Percentiles rank a stretch among this genome's conserved stretches.
These are phyloP conservation scores for Phylloscopus trochiloides DNA, from an alignment of 2,113 vertebrate species.

Conservation along the genomic window DNA sequence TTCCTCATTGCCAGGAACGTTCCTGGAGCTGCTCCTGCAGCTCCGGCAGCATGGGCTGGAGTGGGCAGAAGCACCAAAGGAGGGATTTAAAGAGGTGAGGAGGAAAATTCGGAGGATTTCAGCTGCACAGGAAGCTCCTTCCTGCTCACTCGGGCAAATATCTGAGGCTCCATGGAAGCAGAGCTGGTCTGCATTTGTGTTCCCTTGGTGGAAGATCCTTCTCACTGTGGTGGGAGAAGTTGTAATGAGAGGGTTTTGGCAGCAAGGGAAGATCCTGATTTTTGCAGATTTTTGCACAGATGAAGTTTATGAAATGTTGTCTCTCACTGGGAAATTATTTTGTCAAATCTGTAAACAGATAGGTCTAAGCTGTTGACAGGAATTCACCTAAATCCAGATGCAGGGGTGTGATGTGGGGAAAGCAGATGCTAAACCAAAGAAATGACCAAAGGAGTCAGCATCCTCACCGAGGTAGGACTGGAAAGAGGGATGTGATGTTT, in stretches of 20 bases:
- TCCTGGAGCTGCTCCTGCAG: not conserved
- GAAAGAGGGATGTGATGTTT: not conserved
- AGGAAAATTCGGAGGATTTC: not conserved
- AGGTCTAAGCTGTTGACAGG: not conserved
- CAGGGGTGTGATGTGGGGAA: not conserved
- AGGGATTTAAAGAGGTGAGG: not conserved
- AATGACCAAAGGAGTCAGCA: not conserved
- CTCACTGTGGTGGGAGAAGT: not conserved
- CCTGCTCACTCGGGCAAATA: not conserved
- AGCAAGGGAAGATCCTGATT: not conserved
- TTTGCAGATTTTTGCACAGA: not conserved
- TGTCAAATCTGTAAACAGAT: not conserved
- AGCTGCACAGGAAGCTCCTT: not conserved
- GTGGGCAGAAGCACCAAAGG: not conserved
- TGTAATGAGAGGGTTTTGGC: not conserved
- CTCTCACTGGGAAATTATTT: not conserved
- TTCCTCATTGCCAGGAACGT: not conserved
- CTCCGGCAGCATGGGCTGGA: not conserved
- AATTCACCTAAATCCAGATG: not conserved
- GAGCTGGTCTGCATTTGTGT: not conserved
- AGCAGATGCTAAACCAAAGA: not conserved
- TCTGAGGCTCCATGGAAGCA: not conserved
- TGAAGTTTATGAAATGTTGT: not conserved
- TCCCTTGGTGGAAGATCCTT: not conserved
- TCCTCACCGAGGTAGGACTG: rapidly evolving